A percentile compares a stretch with the other conserved stretches of the same genome.
Conservation (phyloP, 1,140 invertebrate genomes). For the Ceratina japonica region DNA sequence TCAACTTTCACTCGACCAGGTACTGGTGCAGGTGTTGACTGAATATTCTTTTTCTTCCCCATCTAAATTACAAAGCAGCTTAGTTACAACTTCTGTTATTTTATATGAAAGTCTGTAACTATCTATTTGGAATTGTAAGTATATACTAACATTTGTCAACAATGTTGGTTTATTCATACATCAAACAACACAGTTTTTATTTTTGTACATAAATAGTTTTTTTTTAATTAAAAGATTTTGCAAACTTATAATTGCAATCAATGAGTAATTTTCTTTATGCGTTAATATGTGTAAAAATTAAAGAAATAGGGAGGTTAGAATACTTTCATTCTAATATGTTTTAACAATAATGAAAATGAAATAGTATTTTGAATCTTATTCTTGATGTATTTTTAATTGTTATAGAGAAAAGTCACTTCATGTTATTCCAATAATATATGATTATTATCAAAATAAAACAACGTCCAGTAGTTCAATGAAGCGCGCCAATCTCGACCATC, state of each 20-base stretch:
- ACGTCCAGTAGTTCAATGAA: not conserved
- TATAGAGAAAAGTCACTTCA: not conserved
- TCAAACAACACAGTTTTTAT: not conserved
- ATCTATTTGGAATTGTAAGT: too few species aligned
- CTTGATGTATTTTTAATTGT: not conserved
- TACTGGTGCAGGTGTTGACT: slow-evolving; percentile 49
- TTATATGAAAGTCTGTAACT: not conserved
- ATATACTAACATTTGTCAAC: not conserved
- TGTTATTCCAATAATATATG: not conserved
- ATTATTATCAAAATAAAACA: not conserved
- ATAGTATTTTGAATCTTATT: not conserved
- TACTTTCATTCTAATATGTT: not conserved
- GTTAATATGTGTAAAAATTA: not conserved
- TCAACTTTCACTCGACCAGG: slow-evolving; percentile 73
- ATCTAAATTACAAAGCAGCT: slow-evolving; percentile 62
- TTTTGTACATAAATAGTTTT: not conserved
- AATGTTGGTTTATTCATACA: not conserved
- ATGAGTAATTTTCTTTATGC: not conserved
- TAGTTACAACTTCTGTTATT: not conserved
- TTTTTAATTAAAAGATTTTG: not conserved
- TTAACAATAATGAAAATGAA: not conserved
- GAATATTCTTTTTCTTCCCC: slow-evolving; percentile 74
- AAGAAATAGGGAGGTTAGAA: slow-evolving; percentile 7
- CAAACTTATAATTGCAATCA: not conserved
- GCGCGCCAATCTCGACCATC: too few species aligned